Evolutionary conservation across 2,113 vertebrate species (phyloP).

Genomic region (Microtus montanus): DNA sequence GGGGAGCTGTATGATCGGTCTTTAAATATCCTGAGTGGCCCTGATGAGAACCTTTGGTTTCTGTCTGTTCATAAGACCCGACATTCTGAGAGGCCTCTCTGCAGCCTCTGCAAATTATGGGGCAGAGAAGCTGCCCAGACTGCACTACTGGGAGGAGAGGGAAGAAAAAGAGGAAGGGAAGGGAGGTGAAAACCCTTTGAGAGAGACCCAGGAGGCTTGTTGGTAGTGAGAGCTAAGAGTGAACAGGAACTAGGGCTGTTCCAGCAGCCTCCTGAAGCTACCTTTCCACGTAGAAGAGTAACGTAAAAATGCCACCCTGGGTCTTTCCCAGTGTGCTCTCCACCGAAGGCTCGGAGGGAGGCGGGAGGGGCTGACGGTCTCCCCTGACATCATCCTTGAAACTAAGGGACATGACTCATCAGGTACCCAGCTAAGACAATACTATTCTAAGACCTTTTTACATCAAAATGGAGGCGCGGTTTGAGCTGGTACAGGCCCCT

Average conservation of each 20-base stretch:
- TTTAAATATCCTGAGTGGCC: slow-evolving; percentile 34
- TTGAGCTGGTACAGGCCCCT: neutral
- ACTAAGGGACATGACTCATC: slow-evolving; percentile 59
- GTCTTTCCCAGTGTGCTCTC: neutral
- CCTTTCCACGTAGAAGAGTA: neutral
- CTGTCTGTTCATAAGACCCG: neutral
- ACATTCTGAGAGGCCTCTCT: slow-evolving; percentile 19
- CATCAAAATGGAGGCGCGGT: slow-evolving; percentile 13
- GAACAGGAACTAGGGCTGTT: neutral
- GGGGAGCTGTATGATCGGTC: neutral
- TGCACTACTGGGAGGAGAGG: neutral
- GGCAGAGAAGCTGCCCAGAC: slow-evolving; percentile 7
- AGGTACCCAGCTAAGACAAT: slow-evolving; percentile 44
- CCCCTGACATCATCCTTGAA: slow-evolving; percentile 61
- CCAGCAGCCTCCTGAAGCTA: neutral
- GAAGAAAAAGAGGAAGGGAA: neutral
- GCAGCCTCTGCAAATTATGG: slow-evolving; percentile 25
- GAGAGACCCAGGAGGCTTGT: neutral
- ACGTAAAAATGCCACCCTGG: neutral
- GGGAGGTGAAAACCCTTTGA: neutral
- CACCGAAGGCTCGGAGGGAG: neutral
- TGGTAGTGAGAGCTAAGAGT: neutral
- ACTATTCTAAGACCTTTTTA: slow-evolving; percentile 43
- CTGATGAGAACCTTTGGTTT: neutral
- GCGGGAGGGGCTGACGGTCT: slow-evolving; percentile 29